Base-by-base conservation (phyloP, 2,888 invertebrate genomes). In the Prosopocoilus inquinatus region DNA sequence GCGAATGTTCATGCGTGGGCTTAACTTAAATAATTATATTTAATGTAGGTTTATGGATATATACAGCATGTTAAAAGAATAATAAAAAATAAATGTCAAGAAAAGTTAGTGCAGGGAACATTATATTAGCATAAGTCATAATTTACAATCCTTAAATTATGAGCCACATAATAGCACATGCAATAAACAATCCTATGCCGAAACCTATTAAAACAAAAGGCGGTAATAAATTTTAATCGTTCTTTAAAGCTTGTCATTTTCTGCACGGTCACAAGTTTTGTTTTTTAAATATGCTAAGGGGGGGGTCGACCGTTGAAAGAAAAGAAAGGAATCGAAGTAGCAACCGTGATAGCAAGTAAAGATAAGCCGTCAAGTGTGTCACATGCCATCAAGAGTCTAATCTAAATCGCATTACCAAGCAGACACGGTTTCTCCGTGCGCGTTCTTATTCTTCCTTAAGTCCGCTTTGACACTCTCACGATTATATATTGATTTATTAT, bases 331-430 rank as follows among this genome's bases (percentile, higher is more conserved):
- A 62, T 62, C 62, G 60, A 57, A 64, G 67, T 66, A 64, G 64
- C 66, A 62, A 58, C 58, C 62, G 64, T 64, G 70, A 71, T 68
- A 66, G 65, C 65, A 65, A 66, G 63, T 60, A 58, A 55, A 68
- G 71, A 72, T 73, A 72, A 71, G 68, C 65, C 67, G 67, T 70
- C 70, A 70, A 71, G 70, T 71, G 67, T 70, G 71, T 71, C 72
- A 70, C 71, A 69, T 67, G 68, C 70, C 72, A 70, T 73, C 72
- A 69, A 68, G 69, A 65, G 66, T 72, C 71, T 72, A 74, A 73
- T 74, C 73, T 74, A 70, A 73, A 74, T 73, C 73, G 70, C 72
- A 73, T 74, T 74, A 70, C 65, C 64, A 61, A 57, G 59, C 55
- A 57, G 59, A 53, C 55, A 63, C 59, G 56, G 56, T 59, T 57